Percentiles rank a stretch among this genome's conserved stretches.
phyloP scores from a whole-genome alignment of 2,888 invertebrate species.

The Lasioglossum marginatum region DNA sequence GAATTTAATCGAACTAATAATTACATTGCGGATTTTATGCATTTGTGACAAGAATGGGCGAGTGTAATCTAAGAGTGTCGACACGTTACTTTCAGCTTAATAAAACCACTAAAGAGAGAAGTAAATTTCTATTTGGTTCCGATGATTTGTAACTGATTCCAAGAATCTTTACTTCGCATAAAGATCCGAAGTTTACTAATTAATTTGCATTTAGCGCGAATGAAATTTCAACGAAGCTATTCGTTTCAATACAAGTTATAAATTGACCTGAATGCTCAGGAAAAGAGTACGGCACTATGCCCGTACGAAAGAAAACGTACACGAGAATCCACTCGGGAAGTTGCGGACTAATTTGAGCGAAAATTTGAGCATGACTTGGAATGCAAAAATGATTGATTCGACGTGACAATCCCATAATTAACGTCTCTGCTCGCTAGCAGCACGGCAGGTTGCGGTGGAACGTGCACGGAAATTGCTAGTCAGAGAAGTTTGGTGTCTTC shows the following conservation, averaged over 20 bases:
- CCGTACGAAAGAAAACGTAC: neutral
- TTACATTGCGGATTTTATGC: no score
- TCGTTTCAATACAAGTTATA: neutral
- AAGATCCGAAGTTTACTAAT: neutral
- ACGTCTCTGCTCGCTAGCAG: neutral
- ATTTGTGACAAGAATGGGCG: no score
- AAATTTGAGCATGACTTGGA: neutral
- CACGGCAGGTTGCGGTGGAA: neutral
- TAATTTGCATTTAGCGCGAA: neutral
- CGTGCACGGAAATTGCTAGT: neutral
- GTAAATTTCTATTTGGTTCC: no score
- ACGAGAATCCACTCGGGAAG: neutral
- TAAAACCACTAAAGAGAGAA: neutral
- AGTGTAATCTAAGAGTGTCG: no score
- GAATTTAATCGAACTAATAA: neutral
- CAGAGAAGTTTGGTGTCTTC: neutral
- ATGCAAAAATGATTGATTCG: conserved; percentile 2
- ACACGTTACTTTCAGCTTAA: neutral
- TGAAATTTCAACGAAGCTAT: neutral
- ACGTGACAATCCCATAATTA: neutral
- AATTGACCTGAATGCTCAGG: neutral
- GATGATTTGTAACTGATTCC: no score
- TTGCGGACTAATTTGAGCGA: neutral
- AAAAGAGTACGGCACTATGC: neutral
- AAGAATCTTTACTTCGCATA: neutral